These are phyloP conservation scores for Acleris holmiana DNA, from an alignment of 2,888 invertebrate genomes.

Conservation along the genomic window DNA sequence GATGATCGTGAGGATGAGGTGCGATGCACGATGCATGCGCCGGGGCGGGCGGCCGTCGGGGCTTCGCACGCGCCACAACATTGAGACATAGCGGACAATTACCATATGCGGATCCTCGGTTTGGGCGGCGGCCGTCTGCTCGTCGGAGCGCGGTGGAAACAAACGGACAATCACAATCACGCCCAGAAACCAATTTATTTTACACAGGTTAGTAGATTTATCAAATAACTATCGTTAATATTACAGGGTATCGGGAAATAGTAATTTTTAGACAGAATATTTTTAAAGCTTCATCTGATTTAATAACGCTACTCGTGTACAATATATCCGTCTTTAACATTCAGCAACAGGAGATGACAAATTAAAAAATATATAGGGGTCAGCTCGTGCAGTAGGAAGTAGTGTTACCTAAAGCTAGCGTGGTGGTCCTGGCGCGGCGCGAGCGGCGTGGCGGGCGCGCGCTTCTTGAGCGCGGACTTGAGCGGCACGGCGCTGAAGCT, in stretches of 20 bases:
- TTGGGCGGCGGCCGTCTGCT: slow-evolving; percentile 93
- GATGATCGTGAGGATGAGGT: slow-evolving; percentile 66
- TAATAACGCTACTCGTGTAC: too few species aligned
- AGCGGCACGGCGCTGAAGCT: slow-evolving; percentile 95
- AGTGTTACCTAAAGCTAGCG: slow-evolving; percentile 90
- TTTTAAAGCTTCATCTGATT: too few species aligned
- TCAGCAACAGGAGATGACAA: too few species aligned
- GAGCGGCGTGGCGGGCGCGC: slow-evolving; percentile 82
- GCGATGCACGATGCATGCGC: slow-evolving; percentile 78
- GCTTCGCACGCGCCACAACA: slow-evolving; percentile 72
- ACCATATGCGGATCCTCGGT: slow-evolving; percentile 97
- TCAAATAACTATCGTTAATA: background rate
- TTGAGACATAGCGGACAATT: slow-evolving; percentile 78
- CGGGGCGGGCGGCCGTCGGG: slow-evolving; percentile 73
- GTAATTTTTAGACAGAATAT: too few species aligned
- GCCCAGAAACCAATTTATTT: slow-evolving; percentile 51
- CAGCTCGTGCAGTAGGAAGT: background rate
- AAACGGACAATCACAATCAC: slow-evolving; percentile 68
- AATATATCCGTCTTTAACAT: too few species aligned
- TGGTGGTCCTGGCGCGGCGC: slow-evolving; percentile 89
- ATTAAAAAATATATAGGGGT: too few species aligned
- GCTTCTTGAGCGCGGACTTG: slow-evolving; percentile 96
- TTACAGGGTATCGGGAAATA: too few species aligned
- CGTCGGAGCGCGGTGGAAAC: slow-evolving; percentile 83
- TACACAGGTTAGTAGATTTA: slow-evolving; percentile 31